Base-by-base conservation (phyloP, 2,113 vertebrate species). In the Furnarius figulus region DNA sequence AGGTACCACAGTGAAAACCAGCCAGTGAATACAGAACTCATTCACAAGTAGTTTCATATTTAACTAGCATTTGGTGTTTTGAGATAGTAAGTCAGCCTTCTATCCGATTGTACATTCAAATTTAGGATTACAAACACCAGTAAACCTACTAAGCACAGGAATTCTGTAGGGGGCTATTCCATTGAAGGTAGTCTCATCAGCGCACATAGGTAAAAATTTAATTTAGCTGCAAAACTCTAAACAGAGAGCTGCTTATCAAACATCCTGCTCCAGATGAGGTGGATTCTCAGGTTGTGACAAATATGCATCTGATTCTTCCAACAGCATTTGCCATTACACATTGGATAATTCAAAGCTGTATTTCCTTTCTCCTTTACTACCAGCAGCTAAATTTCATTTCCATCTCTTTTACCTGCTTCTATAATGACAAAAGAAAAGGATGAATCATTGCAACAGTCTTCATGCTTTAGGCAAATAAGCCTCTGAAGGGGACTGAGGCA, bases 21-120 rank as follows among this genome's bases (percentile, higher is more conserved):
- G 85, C 70, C 53, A 33, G 63, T 93, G 74, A 95, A 70, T 52
- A 92, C 40, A 97, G 67, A 78, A 85, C 28, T 93, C 89, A 25
- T 71, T 40, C 58, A 52, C 14, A 16, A 75, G 66, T 76, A 94
- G 70, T 65, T 72, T 90, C 42, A 62, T 88, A 56, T 91, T 31
- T 77, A 71, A 85, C 66, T 86, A 81, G 17, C 63, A 46, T 91
- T 92, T 83, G 9, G 30, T 55, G 49, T 76, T 79, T 90, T 81
- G 58, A 95, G 85, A 76, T 42, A 96, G 75, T 67, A 93, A 95
- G 85, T 47, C 46, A 59, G 33, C 28, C 68, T 84, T 58, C 63
- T 72, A 87, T 49, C 37, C 73, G 70, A 35, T 35, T 79, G 37
- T 62, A 84, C 30, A 16, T 79, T 90, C 70, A 72, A 49, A 55